Conservation (phyloP, 2,797 vertebrate species). For the Silurus lanzhouensis region DNA sequence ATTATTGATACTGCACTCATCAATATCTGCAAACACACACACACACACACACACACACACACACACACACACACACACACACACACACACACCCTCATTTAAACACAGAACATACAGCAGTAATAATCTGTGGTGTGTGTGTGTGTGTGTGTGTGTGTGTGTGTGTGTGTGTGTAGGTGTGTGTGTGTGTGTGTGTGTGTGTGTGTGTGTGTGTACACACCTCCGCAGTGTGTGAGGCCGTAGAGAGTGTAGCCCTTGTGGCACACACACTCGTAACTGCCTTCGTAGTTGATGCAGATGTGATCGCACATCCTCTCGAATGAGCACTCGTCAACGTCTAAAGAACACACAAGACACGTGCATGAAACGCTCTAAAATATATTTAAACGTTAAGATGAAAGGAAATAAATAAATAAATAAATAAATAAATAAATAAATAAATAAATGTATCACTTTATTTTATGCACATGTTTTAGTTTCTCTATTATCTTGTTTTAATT, state of each 20-base stretch:
- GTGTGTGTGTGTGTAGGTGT: constrained; percentile 16
- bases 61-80: constrained; percentile 31
- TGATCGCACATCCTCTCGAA: constrained; percentile 90
- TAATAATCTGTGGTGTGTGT: too few species aligned
- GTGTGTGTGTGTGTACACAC: constrained; percentile 68
- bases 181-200: constrained; percentile 29
- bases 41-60: constrained; percentile 43
- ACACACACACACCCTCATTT: constrained; percentile 14
- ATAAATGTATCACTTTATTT: too few species aligned
- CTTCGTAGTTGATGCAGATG: constrained; percentile 89
- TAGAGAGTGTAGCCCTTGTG: constrained; percentile 90
- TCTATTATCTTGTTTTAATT: neutral
- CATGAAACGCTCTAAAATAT: too few species aligned
- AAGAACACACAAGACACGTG: neutral
- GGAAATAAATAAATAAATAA: too few species aligned
- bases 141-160: neutral
- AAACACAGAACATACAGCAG: too few species aligned
- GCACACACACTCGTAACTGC: constrained; percentile 92
- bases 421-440: too few species aligned
- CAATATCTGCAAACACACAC: constrained; percentile 78
- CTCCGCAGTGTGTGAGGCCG: constrained; percentile 92
- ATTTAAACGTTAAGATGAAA: too few species aligned
- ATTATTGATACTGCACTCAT: constrained; percentile 93
- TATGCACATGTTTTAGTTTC: too few species aligned
- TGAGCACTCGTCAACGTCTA: constrained; percentile 95